Evolutionary conservation across 2,113 vertebrate genomes (phyloP).

Genomic region (Tamias sibiricus): DNA sequence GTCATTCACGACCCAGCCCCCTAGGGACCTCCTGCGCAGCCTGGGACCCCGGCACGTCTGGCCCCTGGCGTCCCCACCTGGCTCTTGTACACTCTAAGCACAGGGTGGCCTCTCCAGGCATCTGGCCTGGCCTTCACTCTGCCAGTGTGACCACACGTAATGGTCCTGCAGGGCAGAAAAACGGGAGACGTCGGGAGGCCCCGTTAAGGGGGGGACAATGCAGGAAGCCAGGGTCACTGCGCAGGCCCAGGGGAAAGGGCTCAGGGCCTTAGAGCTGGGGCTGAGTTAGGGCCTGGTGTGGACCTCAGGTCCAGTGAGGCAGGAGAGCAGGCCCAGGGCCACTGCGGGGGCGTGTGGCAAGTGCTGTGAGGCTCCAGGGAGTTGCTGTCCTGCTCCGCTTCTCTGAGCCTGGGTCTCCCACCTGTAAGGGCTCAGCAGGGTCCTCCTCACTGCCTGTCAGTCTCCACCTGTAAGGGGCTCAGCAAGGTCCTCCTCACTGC

Average conservation of each 20-base stretch:
- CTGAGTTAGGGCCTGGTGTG: too few relatives aligned
- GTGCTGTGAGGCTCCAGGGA: not conserved
- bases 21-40: fast-evolving
- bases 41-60: too few relatives aligned
- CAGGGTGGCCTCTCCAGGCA: not conserved
- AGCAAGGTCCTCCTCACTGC: fast-evolving
- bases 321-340: not conserved
- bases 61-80: not conserved
- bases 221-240: not conserved
- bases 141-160: not conserved
- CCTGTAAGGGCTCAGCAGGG: too few relatives aligned
- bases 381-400: fast-evolving
- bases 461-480: not conserved
- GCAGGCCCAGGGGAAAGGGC: not conserved
- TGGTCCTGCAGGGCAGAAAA: not conserved
- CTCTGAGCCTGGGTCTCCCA: not conserved
- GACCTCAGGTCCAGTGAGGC: not conserved
- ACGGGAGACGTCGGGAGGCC: not conserved
- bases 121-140: not conserved
- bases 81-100: not conserved
- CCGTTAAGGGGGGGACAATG: too few relatives aligned
- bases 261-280: fast-evolving
- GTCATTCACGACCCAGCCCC: too few relatives aligned
- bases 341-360: fast-evolving
- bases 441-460: fast-evolving